Conservation (phyloP, 2,888 invertebrate species). For the Ptychoptera albimana region DNA sequence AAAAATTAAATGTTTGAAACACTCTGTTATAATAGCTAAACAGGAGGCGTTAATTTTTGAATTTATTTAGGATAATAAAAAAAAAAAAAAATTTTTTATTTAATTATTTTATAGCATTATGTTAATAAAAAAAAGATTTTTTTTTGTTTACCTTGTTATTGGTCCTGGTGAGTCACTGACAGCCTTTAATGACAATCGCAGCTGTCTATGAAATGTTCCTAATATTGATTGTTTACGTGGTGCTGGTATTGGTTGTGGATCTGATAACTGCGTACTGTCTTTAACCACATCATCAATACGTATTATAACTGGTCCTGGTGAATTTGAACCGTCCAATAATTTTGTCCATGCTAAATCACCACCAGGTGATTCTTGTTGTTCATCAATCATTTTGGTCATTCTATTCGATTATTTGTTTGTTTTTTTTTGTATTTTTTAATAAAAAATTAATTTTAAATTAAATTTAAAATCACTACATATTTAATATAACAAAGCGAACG, state of each 20-base stretch:
- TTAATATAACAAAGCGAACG: too few relatives aligned
- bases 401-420: background rate
- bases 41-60: background rate
- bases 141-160: conserved; percentile 28
- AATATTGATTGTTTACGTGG: conserved; percentile 27
- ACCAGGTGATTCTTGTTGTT: conserved; percentile 20
- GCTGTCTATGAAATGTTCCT: conserved; percentile 28
- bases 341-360: conserved; percentile 29
- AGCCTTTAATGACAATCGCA: conserved; percentile 28
- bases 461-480: too few relatives aligned
- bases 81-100: too few relatives aligned
- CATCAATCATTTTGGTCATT: conserved; percentile 23
- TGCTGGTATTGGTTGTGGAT: conserved; percentile 4
- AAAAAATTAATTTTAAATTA: too few relatives aligned
- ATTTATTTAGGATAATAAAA: background rate
- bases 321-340: conserved; percentile 19
- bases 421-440: too few relatives aligned
- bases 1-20: too few relatives aligned
- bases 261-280: conserved; percentile 14
- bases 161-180: conserved; percentile 30
- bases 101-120: background rate
- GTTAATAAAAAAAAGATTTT: background rate
- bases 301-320: conserved; percentile 3
- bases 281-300: conserved; percentile 13
- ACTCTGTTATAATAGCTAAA: background rate